phyloP scores from a whole-genome alignment of 2,888 invertebrate species.

The Tanypteryx hageni region DNA sequence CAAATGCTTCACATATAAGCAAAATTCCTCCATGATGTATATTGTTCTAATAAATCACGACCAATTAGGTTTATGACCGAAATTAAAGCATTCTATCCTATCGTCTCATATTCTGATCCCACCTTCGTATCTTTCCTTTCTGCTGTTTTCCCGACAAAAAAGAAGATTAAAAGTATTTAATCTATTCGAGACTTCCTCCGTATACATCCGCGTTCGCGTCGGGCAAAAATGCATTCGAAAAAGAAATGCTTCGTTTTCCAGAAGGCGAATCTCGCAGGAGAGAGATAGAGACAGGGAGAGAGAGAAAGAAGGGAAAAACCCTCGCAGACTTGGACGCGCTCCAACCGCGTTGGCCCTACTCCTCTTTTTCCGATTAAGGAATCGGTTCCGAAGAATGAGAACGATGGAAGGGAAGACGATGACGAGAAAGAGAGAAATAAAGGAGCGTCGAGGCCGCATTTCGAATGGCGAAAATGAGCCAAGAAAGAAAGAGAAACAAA shows the following conservation, averaged over 20 bases:
- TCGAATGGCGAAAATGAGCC: no score
- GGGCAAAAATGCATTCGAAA: background rate
- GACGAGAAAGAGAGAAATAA: background rate
- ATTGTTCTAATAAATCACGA: no score
- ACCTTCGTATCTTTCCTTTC: background rate
- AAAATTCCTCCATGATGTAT: no score
- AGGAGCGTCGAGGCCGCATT: background rate
- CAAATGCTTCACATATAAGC: no score
- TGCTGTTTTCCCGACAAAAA: background rate
- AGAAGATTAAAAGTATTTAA: background rate
- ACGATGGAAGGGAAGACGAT: background rate
- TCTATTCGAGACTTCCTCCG: background rate
- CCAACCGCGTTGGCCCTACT: background rate
- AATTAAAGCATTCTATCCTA: background rate
- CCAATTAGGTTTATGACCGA: no score
- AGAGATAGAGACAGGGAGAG: no score
- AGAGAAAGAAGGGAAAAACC: no score
- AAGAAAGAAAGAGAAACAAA: no score
- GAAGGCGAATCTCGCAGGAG: background rate
- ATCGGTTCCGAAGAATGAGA: background rate
- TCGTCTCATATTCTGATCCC: background rate
- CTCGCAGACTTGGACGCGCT: conserved; percentile 2
- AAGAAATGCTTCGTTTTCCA: background rate
- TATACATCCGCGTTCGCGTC: background rate
- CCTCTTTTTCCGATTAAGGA: background rate